Percentiles rank a stretch among this genome's conserved stretches.
These are phyloP conservation scores for Conus betulinus DNA, from an alignment of 1,140 invertebrate genomes.

Conservation along the genomic window DNA sequence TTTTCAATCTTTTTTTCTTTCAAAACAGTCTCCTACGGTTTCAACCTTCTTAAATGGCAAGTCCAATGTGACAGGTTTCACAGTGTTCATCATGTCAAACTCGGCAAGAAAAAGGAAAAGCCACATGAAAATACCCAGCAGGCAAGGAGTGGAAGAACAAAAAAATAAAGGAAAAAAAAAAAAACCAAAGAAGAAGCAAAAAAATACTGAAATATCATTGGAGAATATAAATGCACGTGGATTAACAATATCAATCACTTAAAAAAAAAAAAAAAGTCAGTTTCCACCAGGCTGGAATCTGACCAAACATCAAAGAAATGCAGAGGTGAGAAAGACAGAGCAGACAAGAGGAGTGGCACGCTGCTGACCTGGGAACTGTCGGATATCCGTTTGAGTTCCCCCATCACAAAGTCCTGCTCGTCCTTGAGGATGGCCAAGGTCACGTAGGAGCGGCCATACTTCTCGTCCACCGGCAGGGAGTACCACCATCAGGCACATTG, in stretches of 20 bases:
- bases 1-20: too few relatives aligned
- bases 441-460: conserved; percentile 66
- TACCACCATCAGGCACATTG: conserved; percentile 71
- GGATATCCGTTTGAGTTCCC: conserved; percentile 65
- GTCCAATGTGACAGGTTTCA: too few relatives aligned
- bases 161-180: too few relatives aligned
- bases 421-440: conserved; percentile 66
- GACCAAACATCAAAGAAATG: not conserved
- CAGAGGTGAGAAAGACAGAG: not conserved
- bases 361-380: conserved; percentile 63
- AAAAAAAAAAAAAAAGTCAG: too few relatives aligned
- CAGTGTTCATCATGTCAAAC: too few relatives aligned
- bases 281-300: not conserved
- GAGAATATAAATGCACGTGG: not conserved
- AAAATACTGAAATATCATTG: too few relatives aligned
- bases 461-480: conserved; percentile 67
- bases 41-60: too few relatives aligned
- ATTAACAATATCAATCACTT: not conserved
- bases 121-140: too few relatives aligned
- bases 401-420: conserved; percentile 68
- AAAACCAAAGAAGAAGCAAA: too few relatives aligned
- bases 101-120: too few relatives aligned
- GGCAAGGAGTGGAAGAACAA: too few relatives aligned
- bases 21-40: too few relatives aligned
- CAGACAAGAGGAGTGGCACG: not conserved